Evolutionary conservation across 2,113 vertebrate genomes (phyloP), one percentile per base, ranked within the genome.

Genomic region (Sisor rabdophorus): DNA sequence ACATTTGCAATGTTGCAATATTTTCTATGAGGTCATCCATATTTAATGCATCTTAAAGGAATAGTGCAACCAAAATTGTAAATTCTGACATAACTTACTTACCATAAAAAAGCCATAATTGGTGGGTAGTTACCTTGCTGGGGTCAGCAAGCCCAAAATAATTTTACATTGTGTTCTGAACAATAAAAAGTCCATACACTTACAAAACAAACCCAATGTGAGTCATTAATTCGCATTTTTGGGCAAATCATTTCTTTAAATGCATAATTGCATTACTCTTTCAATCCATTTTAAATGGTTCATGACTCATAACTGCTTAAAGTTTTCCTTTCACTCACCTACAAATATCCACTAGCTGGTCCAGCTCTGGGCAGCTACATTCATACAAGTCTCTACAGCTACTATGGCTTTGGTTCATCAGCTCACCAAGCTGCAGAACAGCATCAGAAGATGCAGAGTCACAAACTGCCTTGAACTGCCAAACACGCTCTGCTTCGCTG

Each of bases 311-410:
- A 20, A 64, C 5, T 26, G 48, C 12, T 22, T 47, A 36, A 76
- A 0, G 17, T 11, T 26, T 48, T 68, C 19, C 44, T 63, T 11
- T 71, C 77, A 93, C 95, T 97, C 91, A 99, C 97, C 93, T 91
- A 83, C 96, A 98, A 89, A 93, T 92, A 87, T 95, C 89, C 82
- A 97, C 96, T 89, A 98, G 93, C 75, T 91, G 92, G 89, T 99
- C 94, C 88, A 98, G 91, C 75, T 98, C 95, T 1, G 91, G 87
- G 85, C 97, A 98, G 94, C 97, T 99, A 90, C 96, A 98, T 76
- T 98, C 95, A 0, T 95, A 98, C 86, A 98, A 85, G 85, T 98
- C 94, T 84, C 89, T 92, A 91, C 97, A 99, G 92, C 97, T 98
- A 59, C 84, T 79, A 22, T 98, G 93, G 89, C 97, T 99, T 89